Percentiles rank a stretch among this genome's conserved stretches.
These are phyloP conservation scores for Tortricodes alternella DNA, from an alignment of 2,888 invertebrate species.

Conservation along the genomic window DNA sequence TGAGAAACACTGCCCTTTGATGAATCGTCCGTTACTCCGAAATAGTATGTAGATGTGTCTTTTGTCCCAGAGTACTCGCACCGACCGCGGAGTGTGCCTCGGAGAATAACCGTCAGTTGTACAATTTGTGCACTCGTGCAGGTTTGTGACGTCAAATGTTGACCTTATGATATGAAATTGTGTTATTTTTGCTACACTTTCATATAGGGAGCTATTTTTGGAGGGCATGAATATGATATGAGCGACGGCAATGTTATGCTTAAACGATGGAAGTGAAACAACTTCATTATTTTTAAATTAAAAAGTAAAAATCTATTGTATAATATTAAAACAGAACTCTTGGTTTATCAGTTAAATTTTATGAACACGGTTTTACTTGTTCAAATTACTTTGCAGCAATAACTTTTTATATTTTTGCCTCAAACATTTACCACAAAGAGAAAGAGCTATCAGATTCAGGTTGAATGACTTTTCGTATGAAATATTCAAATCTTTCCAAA, in stretches of 20 bases:
- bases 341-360: neutral
- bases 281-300: too few relatives aligned
- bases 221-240: too few relatives aligned
- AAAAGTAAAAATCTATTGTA: neutral
- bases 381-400: conserved; percentile 3
- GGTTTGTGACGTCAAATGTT: neutral
- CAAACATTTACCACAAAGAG: neutral
- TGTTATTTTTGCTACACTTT: too few relatives aligned
- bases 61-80: too few relatives aligned
- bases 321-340: too few relatives aligned
- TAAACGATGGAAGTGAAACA: too few relatives aligned
- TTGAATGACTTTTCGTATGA: neutral
- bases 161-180: neutral
- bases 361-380: neutral
- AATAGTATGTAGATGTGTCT: conserved; percentile 5
- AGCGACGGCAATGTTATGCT: too few relatives aligned
- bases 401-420: neutral
- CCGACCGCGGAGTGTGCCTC: neutral
- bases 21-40: conserved; percentile 15
- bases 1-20: conserved; percentile 22
- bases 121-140: neutral
- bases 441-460: neutral
- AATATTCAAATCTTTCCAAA: conserved; percentile 12
- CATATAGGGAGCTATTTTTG: neutral
- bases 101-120: neutral